Evolutionary conservation across 2,888 invertebrate genomes (phyloP).

Genomic region (Melieria picta): DNA sequence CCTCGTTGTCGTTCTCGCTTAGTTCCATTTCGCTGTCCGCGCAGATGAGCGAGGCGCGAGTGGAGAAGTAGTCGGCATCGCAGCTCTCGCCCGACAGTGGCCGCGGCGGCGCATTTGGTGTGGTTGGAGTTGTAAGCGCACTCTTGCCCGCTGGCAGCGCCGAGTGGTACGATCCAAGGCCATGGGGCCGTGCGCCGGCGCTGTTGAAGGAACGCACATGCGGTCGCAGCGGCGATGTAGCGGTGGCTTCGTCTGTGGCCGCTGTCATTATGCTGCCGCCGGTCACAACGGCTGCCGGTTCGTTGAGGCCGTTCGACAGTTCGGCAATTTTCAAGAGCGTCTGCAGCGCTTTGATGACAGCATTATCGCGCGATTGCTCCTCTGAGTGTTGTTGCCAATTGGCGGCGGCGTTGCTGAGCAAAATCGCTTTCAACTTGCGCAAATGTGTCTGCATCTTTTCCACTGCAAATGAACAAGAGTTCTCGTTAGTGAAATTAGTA

Average conservation of each 20-base stretch:
- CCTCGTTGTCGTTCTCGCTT: slow-evolving; percentile 63
- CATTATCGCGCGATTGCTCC: slow-evolving; percentile 57
- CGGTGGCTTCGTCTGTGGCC: slow-evolving; percentile 27
- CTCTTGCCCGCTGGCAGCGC: slow-evolving; percentile 45
- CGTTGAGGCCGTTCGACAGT: slow-evolving; percentile 53
- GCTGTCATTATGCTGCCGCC: slow-evolving; percentile 35
- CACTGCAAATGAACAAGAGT: slow-evolving; percentile 44
- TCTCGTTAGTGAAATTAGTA: not conserved
- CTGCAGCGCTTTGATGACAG: slow-evolving; percentile 62
- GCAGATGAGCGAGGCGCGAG: slow-evolving; percentile 58
- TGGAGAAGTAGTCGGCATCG: slow-evolving; percentile 61
- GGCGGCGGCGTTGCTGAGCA: slow-evolving; percentile 54
- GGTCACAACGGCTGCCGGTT: slow-evolving; percentile 48
- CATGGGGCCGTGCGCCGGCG: slow-evolving; percentile 30
- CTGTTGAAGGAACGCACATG: slow-evolving; percentile 50
- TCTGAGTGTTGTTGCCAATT: slow-evolving; percentile 57
- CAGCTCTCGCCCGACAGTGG: slow-evolving; percentile 51
- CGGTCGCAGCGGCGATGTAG: slow-evolving; percentile 39
- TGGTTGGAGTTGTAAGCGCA: slow-evolving; percentile 49
- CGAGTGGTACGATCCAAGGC: slow-evolving; percentile 33
- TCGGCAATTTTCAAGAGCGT: slow-evolving; percentile 62
- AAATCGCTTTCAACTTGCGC: slow-evolving; percentile 58
- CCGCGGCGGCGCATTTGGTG: slow-evolving; percentile 34
- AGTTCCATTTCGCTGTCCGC: slow-evolving; percentile 62
- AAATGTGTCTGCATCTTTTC: slow-evolving; percentile 64